Evolutionary conservation across 1,140 invertebrate genomes (phyloP), one percentile per base, ranked within the genome.

Genomic region (Lepidurus apus): DNA sequence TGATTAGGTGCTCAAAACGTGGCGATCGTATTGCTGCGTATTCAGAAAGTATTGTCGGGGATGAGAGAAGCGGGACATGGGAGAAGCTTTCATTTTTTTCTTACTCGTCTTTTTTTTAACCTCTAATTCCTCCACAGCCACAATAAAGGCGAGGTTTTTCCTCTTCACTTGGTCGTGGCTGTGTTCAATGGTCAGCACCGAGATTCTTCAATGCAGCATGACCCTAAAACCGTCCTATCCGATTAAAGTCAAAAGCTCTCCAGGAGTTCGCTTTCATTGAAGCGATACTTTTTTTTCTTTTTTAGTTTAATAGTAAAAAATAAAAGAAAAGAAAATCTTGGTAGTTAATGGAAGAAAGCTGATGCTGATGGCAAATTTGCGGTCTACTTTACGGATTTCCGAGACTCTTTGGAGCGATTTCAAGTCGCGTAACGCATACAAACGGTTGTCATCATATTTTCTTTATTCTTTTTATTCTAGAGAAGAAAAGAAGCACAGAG

Each of bases 241-340:
- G 53, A 65, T 65, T 65, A 65, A 65, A 65, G 53, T 65, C 53
- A 65, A 65, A 65, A 65, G 53, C 53, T 65, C 53, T 65, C 53
- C 53, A 65, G 53, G 53, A 65, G 53, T 65, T 65, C 53, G 17
- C 53, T 65, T 65, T 65, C 53, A 65, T 65, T 65, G 53, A 65
- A 65, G 53, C 53, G 53, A 65, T 65, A 65, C 53, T 34, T 34
- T 34, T 34, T 34, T 34, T 34, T 34, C 4, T 34, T 34, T 34
- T 34, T 34, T 3, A 4, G 34, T 34, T 34, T 34, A 34, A 34
- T 34, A 34, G 34, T 4, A 34, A 2, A 34, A 26, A 26, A 26
- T 26, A 26, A 26, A 26, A 1, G 2, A 2, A 26, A 34, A 34
- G 34, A 34, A 34, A 34, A 34, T 34, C 34, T 34, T 34, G 34